Percentiles rank a stretch among this genome's conserved stretches.
phyloP scores from a whole-genome alignment of 2,888 invertebrate species.

The Lasioglossum figueresi region DNA sequence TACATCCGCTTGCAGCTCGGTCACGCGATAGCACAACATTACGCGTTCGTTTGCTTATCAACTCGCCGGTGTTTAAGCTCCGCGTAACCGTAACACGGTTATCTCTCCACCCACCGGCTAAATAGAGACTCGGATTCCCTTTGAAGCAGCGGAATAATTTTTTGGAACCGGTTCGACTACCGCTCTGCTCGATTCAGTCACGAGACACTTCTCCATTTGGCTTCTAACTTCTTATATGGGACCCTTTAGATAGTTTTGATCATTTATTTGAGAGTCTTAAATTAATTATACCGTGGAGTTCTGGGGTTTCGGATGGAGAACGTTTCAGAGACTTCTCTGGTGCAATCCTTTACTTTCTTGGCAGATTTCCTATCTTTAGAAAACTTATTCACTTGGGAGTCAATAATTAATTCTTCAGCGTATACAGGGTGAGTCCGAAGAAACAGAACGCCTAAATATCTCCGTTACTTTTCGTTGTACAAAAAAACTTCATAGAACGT shows the following conservation, averaged over 20 bases:
- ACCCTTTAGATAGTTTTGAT: not conserved
- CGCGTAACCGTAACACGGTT: slow-evolving; percentile 10
- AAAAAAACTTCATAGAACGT: no score
- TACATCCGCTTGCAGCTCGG: slow-evolving; percentile 8
- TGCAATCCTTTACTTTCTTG: no score
- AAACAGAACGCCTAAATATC: no score
- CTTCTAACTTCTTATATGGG: no score
- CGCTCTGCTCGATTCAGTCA: not conserved
- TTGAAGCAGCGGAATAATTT: not conserved
- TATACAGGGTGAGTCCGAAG: no score
- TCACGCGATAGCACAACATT: slow-evolving; percentile 32
- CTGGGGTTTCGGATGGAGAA: not conserved
- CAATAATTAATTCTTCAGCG: no score
- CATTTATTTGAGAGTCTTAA: not conserved
- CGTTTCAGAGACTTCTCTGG: not conserved
- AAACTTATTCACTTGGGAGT: no score
- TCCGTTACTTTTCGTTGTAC: no score
- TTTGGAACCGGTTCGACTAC: not conserved
- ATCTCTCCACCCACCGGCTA: not conserved
- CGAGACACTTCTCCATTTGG: not conserved
- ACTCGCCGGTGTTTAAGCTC: slow-evolving; percentile 19
- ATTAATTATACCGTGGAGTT: not conserved
- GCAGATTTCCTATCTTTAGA: no score
- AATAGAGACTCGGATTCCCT: not conserved
- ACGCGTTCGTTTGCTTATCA: slow-evolving; percentile 34